phyloP scores from a whole-genome alignment of 2,888 invertebrate genomes.

The Rhamnusium bicolor region DNA sequence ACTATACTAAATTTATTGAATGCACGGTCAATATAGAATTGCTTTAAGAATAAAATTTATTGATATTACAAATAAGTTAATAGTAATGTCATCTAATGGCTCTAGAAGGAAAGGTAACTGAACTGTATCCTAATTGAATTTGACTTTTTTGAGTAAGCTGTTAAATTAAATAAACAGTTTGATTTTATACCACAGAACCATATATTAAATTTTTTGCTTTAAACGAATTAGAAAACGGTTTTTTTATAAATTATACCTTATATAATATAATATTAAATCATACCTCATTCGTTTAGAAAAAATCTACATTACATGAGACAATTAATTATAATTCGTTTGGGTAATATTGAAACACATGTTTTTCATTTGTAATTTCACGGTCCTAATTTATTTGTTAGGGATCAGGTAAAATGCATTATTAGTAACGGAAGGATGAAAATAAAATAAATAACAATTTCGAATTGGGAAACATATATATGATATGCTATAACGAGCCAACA shows the following conservation, averaged over 20 bases:
- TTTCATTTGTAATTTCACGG: constrained; percentile 51
- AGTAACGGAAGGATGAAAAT: constrained; percentile 32
- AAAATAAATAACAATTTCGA: constrained; percentile 31
- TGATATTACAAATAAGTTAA: background rate
- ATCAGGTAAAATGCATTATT: constrained; percentile 31
- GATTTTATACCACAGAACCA: background rate
- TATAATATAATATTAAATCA: background rate
- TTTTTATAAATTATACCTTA: background rate
- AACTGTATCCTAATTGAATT: background rate
- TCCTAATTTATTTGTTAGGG: constrained; percentile 29
- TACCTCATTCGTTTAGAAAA: constrained; percentile 5
- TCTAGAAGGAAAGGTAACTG: background rate
- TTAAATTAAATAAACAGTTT: background rate
- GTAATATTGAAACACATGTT: constrained; percentile 53
- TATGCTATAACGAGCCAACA: constrained; percentile 30
- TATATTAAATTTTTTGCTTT: no score
- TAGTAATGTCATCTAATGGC: background rate
- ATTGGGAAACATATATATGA: constrained; percentile 31
- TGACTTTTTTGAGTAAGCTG: background rate
- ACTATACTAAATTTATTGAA: background rate
- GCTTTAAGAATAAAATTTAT: background rate
- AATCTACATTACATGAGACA: constrained; percentile 38
- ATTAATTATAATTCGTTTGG: constrained; percentile 54
- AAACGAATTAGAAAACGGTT: background rate
- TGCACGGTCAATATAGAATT: background rate